Evolutionary conservation across 2,888 invertebrate genomes (phyloP).

Genomic region (Ferdinandea cuprea): DNA sequence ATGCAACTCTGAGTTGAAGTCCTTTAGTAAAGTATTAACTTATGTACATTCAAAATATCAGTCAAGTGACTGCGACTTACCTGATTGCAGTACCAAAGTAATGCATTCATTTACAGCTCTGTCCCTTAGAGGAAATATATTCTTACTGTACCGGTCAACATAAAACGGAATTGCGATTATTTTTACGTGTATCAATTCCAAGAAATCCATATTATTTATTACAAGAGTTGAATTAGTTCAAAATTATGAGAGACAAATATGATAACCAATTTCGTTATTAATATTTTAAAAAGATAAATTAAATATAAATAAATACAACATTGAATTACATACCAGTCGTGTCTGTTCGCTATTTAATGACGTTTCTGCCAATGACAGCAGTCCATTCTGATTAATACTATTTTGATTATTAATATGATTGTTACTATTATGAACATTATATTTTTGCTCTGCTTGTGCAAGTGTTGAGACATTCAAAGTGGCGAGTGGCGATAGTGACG

Average conservation of each 20-base stretch:
- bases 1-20: too few relatives aligned
- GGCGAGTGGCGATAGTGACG: constrained; percentile 77
- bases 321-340: constrained; percentile 76
- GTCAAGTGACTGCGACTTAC: too few relatives aligned
- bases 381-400: constrained; percentile 74
- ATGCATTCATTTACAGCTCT: too few relatives aligned
- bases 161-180: too few relatives aligned
- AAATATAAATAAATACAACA: constrained; percentile 27
- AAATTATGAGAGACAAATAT: constrained; percentile 37
- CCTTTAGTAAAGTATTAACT: too few relatives aligned
- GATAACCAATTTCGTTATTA: constrained; percentile 7
- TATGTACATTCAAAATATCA: too few relatives aligned
- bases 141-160: too few relatives aligned
- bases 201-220: constrained; percentile 13
- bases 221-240: constrained; percentile 35
- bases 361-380: constrained; percentile 77
- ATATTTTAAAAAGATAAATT: constrained; percentile 12
- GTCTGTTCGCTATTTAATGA: constrained; percentile 76
- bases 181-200: neutral
- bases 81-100: too few relatives aligned
- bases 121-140: too few relatives aligned
- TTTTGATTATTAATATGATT: constrained; percentile 55
- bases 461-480: constrained; percentile 77
- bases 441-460: constrained; percentile 76
- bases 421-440: constrained; percentile 71